These are phyloP conservation scores for Microtus richardsoni DNA, from an alignment of 2,113 vertebrate species.

Conservation along the genomic window DNA sequence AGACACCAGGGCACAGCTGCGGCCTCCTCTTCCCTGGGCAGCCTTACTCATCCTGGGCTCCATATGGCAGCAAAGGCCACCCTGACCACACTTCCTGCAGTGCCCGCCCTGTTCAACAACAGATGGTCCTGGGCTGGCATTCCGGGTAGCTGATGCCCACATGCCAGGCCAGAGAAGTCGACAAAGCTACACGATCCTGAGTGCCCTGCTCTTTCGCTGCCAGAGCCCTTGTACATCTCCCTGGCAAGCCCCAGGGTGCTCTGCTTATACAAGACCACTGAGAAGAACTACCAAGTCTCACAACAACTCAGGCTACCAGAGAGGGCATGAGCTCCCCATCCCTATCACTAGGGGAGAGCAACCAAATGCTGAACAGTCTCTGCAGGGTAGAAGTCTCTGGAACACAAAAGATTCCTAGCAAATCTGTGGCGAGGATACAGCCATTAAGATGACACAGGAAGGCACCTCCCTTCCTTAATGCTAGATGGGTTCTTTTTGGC, in stretches of 20 bases:
- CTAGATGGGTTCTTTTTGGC: background rate
- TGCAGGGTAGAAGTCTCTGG: background rate
- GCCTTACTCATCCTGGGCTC: background rate
- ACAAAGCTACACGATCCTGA: rapidly evolving
- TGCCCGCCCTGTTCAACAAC: background rate
- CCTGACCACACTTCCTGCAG: background rate
- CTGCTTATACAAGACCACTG: background rate
- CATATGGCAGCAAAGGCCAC: background rate
- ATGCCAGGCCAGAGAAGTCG: background rate
- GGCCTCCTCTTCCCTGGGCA: background rate
- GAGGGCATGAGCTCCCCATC: background rate
- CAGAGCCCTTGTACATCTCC: rapidly evolving
- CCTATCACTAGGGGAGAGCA: background rate
- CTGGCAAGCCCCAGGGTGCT: background rate
- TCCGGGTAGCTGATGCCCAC: background rate
- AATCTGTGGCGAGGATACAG: background rate
- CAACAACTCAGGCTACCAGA: background rate
- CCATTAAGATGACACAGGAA: background rate
- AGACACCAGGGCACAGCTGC: background rate
- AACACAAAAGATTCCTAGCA: background rate
- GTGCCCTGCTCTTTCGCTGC: rapidly evolving
- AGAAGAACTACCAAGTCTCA: background rate
- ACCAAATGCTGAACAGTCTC: background rate
- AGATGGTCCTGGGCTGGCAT: background rate
- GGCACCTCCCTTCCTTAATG: background rate